Evolutionary conservation across 2,797 vertebrate species (phyloP), one percentile per base, ranked within the genome.

Genomic region (Delichon dasypus): DNA sequence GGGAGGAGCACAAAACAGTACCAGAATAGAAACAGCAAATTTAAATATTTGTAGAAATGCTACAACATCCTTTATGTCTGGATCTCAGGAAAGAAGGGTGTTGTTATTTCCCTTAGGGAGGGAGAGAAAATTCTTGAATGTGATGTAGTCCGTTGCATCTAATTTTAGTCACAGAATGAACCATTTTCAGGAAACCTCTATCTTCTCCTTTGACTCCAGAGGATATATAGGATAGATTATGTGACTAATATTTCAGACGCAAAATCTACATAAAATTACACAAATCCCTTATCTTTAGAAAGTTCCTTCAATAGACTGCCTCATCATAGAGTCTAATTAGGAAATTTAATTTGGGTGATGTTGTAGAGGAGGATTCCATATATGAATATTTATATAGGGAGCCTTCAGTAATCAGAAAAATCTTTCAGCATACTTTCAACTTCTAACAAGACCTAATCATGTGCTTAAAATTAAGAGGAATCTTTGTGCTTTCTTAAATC

Each of bases 351-450:
- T 54, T 89, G 65, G 9, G 18, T 77, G 40, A 89, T 61, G 32
- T 55, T 26, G 44, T 57, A 81, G 58, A 93, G 34, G 50, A 90
- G 78, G 26, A 42, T 22, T 40, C 84, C 80, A 67, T 26, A 82
- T 64, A 79, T 93, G 48, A 87, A 82, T 94, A 90, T 88, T 86
- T 94, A 88, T 94, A 88, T 70, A 76, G 48, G 27, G 81, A 91
- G 53, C 50, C 34, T 79, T 95, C 10, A 13, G 48, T 75, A 90
- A 84, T 67, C 51, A 92, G 53, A 13, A 77, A 86, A 87, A 89
- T 76, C 78, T 90, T 89, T 57, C 61, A 67, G 53, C 38, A 27
- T 48, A 30, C n/a, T 90, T 93, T 77, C 51, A 89, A 20, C 30
- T 83, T 83, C 42, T 62, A 85, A 85, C 36, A 48, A 75, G 47